phyloP scores from a whole-genome alignment of 2,888 invertebrate species.

The Pseudanteris insignis region DNA sequence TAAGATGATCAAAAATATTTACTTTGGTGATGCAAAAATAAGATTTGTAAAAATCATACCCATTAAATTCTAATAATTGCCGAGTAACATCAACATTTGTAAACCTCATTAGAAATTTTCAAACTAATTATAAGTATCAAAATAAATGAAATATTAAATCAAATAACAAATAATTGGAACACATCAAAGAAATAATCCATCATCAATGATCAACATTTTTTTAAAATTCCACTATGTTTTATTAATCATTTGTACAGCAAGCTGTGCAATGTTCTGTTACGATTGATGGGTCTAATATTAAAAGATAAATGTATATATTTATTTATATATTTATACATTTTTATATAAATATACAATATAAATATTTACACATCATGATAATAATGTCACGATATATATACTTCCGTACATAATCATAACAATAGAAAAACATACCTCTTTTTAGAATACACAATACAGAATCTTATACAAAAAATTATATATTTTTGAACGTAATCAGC shows the following conservation, averaged over 20 bases:
- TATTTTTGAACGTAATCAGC: slow-evolving; percentile 51
- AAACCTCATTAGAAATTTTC: no score
- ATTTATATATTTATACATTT: slow-evolving; percentile 53
- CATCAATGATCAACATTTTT: slow-evolving; percentile 18
- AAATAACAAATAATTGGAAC: slow-evolving; percentile 1
- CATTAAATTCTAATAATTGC: no score
- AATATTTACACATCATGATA: slow-evolving; percentile 27
- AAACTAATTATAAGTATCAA: no score
- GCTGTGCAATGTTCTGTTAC: slow-evolving; percentile 54
- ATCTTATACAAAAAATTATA: slow-evolving; percentile 44
- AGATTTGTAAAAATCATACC: no score
- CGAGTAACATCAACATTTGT: no score
- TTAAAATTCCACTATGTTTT: slow-evolving; percentile 54
- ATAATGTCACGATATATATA: slow-evolving; percentile 30
- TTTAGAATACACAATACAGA: slow-evolving; percentile 36
- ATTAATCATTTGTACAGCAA: slow-evolving; percentile 56
- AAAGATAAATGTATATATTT: slow-evolving; percentile 56
- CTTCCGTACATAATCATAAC: slow-evolving; percentile 32
- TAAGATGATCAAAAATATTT: no score
- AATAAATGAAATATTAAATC: no score
- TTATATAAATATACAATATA: slow-evolving; percentile 49
- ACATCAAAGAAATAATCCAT: slow-evolving; percentile 12
- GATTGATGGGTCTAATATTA: slow-evolving; percentile 56
- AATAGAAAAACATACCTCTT: slow-evolving; percentile 33
- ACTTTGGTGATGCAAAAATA: no score